Evolutionary conservation across 2,797 vertebrate genomes (phyloP), one percentile per base, ranked within the genome.

Genomic region (Cyclopterus lumpus): DNA sequence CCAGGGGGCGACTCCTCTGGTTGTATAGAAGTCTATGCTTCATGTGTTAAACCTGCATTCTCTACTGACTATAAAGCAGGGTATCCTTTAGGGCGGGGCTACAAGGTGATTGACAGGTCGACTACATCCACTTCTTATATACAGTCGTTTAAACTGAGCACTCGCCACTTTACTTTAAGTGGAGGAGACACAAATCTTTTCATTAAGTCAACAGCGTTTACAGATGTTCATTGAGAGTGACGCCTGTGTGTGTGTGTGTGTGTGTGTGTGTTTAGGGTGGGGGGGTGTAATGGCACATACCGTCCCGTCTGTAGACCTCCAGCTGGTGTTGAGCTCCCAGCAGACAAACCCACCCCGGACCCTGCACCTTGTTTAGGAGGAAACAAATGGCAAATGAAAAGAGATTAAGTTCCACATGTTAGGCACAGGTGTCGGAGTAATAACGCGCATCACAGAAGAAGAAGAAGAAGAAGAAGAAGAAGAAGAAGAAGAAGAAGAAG

Each of bases 321-420:
- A 93, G 90, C 90, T 92, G 93, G 79, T 46, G 64, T 18, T 1
- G 65, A 20, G 48, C 73, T 85, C 70, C 71, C 82, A 57, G 77
- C 74, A 86, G 85, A 67, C 73, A 34, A 66, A 66, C 20, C 55
- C 79, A 79, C 59, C 46, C 65, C 20, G 84, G 81, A 83, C 88
- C 53, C 81, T 83, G 86, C 82, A 81, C 88, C 87, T 91, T 92
- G 89, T 93, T 94, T 89, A 79, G 82, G 63, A 81, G 53, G 76
- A 93, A 93, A 86, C 91, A 92, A 91, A 93, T 87, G 87, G 91
- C 85, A 89, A 91, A 91, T 91, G 89, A 91, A 89, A 91, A 92
- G 86, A 91, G 88, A 92, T 93, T 90, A 92, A 91, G 84, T 88
- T 90, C 86, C 92, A 93, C 91, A 91, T 92, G 91, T 89, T 90